Evolutionary conservation across 2,113 vertebrate genomes (phyloP), one percentile per base, ranked within the genome.

Genomic region (Pao palembangensis): DNA sequence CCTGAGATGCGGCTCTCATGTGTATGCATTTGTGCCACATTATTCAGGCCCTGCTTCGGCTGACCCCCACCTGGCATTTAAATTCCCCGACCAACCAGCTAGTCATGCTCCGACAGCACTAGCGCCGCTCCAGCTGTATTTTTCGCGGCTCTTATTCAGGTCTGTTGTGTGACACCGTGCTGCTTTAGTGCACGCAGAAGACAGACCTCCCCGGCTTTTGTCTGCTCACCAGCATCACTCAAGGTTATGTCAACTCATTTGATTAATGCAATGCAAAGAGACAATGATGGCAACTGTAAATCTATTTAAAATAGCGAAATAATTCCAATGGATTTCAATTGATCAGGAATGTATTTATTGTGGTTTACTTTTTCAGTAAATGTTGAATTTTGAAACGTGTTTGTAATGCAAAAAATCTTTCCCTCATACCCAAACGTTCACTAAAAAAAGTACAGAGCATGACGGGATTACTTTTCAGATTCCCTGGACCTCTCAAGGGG

Each of bases 51-150:
- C 90, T 90, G 91, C 89, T 91, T 90, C 82, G 71, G 84, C 87
- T 93, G 92, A 93, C 91, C 91, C 91, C 89, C 83, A 90, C 87
- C 90, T 92, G 89, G 86, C 90, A 93, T 91, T 93, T 92, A 91
- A 86, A 92, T 91, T 93, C 90, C 88, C 89, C 75, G 90, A 83
- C 90, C 88, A 90, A 88, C 73, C 28, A 82, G 84, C 85, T 86
- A 93, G 92, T 91, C 90, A 91, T 87, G 90, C 73, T 86, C 88
- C 83, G 85, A 89, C 82, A 84, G 88, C 89, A 90, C 75, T 78
- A 88, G 79, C 83, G 82, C 85, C 90, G 88, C 76, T 91, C 85
- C 88, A 55, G 64, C 67, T 86, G 89, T 91, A 91, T 90, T 79
- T 80, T 87, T 92, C 88, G 91, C 86, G 89, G 69, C 78, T 80